phyloP scores from a whole-genome alignment of 2,888 invertebrate genomes.

The Boloria selene region DNA sequence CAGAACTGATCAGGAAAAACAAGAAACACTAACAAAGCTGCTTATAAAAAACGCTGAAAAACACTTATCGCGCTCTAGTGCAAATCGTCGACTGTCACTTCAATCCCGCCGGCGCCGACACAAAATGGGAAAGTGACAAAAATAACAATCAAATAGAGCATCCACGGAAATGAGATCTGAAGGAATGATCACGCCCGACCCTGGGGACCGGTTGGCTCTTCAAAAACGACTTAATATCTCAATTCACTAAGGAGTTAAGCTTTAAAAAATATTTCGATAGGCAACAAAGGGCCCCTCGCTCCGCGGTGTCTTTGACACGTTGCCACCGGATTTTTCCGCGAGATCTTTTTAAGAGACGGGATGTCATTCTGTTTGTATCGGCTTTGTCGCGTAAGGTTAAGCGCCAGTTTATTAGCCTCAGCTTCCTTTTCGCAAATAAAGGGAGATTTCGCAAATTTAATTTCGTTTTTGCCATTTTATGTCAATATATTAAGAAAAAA shows the following conservation, averaged over 20 bases:
- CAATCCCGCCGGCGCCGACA: constrained; percentile 67
- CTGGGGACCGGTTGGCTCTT: constrained; percentile 84
- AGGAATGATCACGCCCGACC: constrained; percentile 80
- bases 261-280: constrained; percentile 80
- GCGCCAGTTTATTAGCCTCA: constrained; percentile 79
- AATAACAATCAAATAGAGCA: constrained; percentile 82
- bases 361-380: constrained; percentile 82
- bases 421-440: constrained; percentile 77
- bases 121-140: constrained; percentile 76
- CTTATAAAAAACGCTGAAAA: constrained; percentile 76
- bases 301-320: constrained; percentile 83
- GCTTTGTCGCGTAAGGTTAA: constrained; percentile 80
- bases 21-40: constrained; percentile 72
- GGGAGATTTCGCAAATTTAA: constrained; percentile 62
- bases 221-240: constrained; percentile 83
- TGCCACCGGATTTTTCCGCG: constrained; percentile 77
- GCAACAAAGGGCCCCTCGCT: constrained; percentile 76
- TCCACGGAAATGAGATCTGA: constrained; percentile 81
- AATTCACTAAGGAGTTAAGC: constrained; percentile 83
- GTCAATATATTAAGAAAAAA: constrained; percentile 39
- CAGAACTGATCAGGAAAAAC: constrained; percentile 54
- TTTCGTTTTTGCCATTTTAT: constrained; percentile 51
- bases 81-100: constrained; percentile 81
- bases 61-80: constrained; percentile 80
- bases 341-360: constrained; percentile 74